Evolutionary conservation across 2,113 vertebrate species (phyloP), one percentile per base, ranked within the genome.

Genomic region (Semicossyphus pulcher): DNA sequence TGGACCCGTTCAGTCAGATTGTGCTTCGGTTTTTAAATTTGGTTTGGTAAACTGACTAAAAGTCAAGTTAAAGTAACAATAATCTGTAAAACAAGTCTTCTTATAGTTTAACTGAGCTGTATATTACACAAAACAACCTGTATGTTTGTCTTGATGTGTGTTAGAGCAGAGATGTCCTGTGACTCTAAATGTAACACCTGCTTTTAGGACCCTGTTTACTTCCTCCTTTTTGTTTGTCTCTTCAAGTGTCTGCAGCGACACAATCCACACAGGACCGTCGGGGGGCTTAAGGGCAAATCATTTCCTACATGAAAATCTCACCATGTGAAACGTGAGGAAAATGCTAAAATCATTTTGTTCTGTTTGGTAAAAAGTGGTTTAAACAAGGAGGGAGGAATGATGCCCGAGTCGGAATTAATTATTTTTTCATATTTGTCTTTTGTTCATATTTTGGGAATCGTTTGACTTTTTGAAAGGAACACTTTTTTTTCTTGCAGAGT

Each of bases 1-100:
- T 52, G 78, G 75, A 78, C 72, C 71, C 79, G 78, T 81, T 87
- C 71, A 88, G 84, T 87, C 68, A 66, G 56, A 89, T 91, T 93
- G 90, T 92, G 92, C 89, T 91, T 90, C 44, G 53, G 63, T 80
- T 31, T 84, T 51, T 31, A 72, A 75, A 81, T 86, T 73, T 80
- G 80, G 64, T 82, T 77, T 52, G 61, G 61, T 37, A 56, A 48
- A 39, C 58, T 21, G 31, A 66, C 23, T 51, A 31, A 62, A 66
- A 26, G 48, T 63, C 49, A 28, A 25, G 37, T 59, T 54, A 31
- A 48, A 39, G 25, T 44, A 52, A 56, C 3, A 28, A 37, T 37
- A 62, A 69, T n/a, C n/a, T n/a, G n/a, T n/a, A n/a, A n/a, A n/a
- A n/a, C n/a, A n/a, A n/a, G n/a, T n/a, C n/a, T n/a, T n/a, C n/a